Evolutionary conservation across 1,140 invertebrate species (phyloP), one percentile per base, ranked within the genome.

Genomic region (Listronotus bonariensis): DNA sequence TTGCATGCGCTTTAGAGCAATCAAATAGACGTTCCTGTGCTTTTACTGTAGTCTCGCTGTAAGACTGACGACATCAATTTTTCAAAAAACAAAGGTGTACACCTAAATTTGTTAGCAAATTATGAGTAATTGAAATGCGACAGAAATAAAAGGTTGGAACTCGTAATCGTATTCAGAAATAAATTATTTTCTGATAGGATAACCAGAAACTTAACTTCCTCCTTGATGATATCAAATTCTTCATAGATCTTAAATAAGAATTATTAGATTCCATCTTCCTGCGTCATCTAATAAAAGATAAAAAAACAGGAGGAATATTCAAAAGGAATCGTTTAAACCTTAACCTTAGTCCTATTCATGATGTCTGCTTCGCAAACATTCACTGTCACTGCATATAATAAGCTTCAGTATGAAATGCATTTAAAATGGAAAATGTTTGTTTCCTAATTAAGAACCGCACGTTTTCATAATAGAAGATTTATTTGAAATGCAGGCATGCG

Each of bases 251-350:
- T 26, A 42, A 43, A 45, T 57, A 57, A 57, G 42, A 57, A 57
- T 43, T n/a, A 12, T 57, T 14, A 43, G 54, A 43, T 57, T 18
- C 10, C 11, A 57, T 57, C 41, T 57, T 11, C 3, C 18, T 6
- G 14, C 34, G 34, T 36, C 34, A 36, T 36, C 8, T 12, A 36
- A 9, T 8, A n/a, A 26, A 8, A 14, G 8, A 54, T 38, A 8
- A 38, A 38, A 54, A 20, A 26, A n/a, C 26, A 45, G 48, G 52
- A 8, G 32, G 36, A 51, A 51, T 14, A 15, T 51, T 59, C 43
- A 51, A 61, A 61, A 52, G 60, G 52, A 63, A 55, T 63, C 43
- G 36, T 63, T 63, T 54, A 63, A 57, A 54, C 51, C 51, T 55
- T 63, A 63, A 55, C 51, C 42, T 14, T 15, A 42, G 34, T 55